These are phyloP conservation scores for Bambusicola thoracicus DNA, from an alignment of 2,113 vertebrate genomes.

Conservation along the genomic window DNA sequence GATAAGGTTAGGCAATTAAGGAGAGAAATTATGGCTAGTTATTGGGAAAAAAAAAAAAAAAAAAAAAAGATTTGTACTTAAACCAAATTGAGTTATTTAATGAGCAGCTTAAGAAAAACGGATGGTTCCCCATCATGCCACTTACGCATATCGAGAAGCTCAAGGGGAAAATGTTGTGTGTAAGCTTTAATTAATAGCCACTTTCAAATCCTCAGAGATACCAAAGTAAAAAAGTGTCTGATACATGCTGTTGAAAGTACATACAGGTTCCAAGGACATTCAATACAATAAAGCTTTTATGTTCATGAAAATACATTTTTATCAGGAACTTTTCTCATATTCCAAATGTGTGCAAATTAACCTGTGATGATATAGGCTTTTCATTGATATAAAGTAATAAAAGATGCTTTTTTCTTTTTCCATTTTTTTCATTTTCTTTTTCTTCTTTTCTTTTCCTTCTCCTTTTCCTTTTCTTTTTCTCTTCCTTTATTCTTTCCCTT, in stretches of 20 bases:
- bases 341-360: neutral
- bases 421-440: too few relatives aligned
- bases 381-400: neutral
- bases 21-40: slow-evolving; percentile 52
- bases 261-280: slow-evolving; percentile 52
- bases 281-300: slow-evolving; percentile 16
- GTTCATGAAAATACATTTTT: neutral
- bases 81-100: slow-evolving; percentile 72
- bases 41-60: neutral
- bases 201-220: slow-evolving; percentile 56
- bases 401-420: neutral
- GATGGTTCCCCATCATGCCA: slow-evolving; percentile 6
- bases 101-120: slow-evolving; percentile 56
- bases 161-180: slow-evolving; percentile 53
- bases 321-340: slow-evolving; percentile 4
- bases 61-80: slow-evolving; percentile 44
- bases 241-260: neutral
- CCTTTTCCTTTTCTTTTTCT: neutral
- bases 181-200: slow-evolving; percentile 74
- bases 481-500: too few relatives aligned
- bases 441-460: neutral
- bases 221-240: slow-evolving; percentile 8
- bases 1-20: slow-evolving; percentile 53
- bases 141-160: slow-evolving; percentile 63
- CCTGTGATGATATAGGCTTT: neutral